Percentiles rank a stretch among this genome's conserved stretches.
phyloP scores from a whole-genome alignment of 2,888 invertebrate genomes.

The Athrips mouffetella region DNA sequence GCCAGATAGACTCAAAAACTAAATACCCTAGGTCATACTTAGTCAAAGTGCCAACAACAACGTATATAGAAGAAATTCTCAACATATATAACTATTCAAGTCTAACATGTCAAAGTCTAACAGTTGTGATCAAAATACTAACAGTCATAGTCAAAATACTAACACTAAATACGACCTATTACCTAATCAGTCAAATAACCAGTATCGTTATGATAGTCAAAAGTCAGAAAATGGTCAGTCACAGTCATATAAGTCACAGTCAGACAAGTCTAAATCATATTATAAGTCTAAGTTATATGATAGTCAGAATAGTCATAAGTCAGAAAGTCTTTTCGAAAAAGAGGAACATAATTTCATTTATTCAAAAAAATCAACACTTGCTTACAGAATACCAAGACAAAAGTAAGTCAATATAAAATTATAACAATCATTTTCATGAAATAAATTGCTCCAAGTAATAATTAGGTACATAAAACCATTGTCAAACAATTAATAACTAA shows the following conservation, averaged over 20 bases:
- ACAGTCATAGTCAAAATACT: neutral
- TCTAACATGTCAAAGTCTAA: conserved; percentile 1
- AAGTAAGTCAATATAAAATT: too few relatives aligned
- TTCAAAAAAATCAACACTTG: too few relatives aligned
- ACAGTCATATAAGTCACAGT: neutral
- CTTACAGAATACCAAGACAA: too few relatives aligned
- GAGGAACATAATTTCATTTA: too few relatives aligned
- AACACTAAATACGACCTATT: neutral
- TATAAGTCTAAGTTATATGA: too few relatives aligned
- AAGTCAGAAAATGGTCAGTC: neutral
- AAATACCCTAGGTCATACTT: conserved; percentile 15
- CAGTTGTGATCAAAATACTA: neutral
- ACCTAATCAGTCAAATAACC: neutral
- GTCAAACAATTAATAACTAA: too few relatives aligned
- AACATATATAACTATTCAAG: conserved; percentile 10
- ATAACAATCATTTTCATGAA: too few relatives aligned
- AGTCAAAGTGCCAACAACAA: conserved; percentile 8
- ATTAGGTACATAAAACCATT: too few relatives aligned
- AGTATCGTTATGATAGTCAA: neutral
- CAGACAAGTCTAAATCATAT: too few relatives aligned
- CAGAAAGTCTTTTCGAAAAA: neutral
- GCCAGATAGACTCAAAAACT: conserved; percentile 1
- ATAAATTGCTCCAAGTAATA: too few relatives aligned
- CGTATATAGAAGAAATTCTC: conserved; percentile 11
- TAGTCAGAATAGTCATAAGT: neutral